phyloP scores from a whole-genome alignment of 2,888 invertebrate species.

The Epinotia ramella region DNA sequence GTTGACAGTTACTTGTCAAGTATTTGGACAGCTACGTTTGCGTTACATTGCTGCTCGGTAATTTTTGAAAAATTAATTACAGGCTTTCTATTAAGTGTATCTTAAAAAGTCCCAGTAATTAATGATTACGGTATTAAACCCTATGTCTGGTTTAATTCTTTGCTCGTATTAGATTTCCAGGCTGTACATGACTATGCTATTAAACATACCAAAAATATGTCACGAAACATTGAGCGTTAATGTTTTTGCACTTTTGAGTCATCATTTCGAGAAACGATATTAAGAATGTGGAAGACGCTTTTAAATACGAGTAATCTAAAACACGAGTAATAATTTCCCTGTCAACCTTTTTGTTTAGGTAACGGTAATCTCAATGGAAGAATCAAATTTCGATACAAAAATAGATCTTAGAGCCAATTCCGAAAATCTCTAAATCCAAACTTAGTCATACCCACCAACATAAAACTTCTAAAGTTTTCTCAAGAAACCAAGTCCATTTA shows the following conservation, averaged over 20 bases:
- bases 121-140: no score
- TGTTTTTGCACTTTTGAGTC: neutral
- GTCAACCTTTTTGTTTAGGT: no score
- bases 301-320: neutral
- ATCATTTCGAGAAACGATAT: neutral
- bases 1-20: no score
- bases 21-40: no score
- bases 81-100: no score
- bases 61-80: no score
- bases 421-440: neutral
- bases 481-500: conserved; percentile 11
- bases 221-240: neutral
- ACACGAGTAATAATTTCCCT: neutral
- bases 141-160: no score
- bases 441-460: neutral
- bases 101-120: no score
- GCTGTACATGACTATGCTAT: neutral
- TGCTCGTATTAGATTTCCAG: no score
- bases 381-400: neutral
- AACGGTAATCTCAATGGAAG: neutral
- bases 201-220: neutral
- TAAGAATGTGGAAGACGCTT: neutral
- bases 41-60: no score
- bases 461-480: neutral
- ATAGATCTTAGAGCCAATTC: neutral